A percentile compares a stretch with the other conserved stretches of the same genome.
phyloP scores from a whole-genome alignment of 2,888 invertebrate species.

The Andrena fulva region DNA sequence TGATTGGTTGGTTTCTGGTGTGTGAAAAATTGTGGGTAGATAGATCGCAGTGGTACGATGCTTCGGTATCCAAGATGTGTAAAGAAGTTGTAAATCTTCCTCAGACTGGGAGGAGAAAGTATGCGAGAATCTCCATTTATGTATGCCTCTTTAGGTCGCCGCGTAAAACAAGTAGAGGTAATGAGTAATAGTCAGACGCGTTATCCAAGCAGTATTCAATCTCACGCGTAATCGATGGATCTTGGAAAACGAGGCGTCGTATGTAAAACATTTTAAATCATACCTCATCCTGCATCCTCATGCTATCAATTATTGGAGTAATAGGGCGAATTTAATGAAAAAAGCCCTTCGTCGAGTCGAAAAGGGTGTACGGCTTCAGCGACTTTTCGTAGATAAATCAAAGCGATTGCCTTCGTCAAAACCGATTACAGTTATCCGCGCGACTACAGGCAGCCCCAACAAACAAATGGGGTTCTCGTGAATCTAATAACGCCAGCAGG shows the following conservation, averaged over 20 bases:
- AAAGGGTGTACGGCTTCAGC: not conserved
- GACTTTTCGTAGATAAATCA: constrained; percentile 38
- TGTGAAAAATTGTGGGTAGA: no score
- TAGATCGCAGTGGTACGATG: no score
- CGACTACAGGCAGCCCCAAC: constrained; percentile 18
- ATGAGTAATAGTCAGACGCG: constrained; percentile 4
- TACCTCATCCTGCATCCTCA: not conserved
- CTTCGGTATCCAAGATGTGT: no score
- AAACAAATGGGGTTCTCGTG: constrained; percentile 61
- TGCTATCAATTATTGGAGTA: no score
- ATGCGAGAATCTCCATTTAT: no score
- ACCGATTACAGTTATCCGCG: constrained; percentile 21
- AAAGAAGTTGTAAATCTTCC: no score
- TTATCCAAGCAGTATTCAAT: not conserved
- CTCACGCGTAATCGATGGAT: not conserved
- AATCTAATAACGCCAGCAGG: constrained; percentile 65
- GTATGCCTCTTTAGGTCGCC: no score
- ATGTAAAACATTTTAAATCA: not conserved
- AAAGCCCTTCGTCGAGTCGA: not conserved
- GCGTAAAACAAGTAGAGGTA: not conserved
- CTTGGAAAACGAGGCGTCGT: not conserved
- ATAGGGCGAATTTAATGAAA: not conserved
- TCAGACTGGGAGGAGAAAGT: no score
- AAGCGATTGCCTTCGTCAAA: constrained; percentile 7
- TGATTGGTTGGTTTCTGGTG: no score